Base-by-base conservation (phyloP, 2,797 vertebrate species). In the Alfaro cultratus region DNA sequence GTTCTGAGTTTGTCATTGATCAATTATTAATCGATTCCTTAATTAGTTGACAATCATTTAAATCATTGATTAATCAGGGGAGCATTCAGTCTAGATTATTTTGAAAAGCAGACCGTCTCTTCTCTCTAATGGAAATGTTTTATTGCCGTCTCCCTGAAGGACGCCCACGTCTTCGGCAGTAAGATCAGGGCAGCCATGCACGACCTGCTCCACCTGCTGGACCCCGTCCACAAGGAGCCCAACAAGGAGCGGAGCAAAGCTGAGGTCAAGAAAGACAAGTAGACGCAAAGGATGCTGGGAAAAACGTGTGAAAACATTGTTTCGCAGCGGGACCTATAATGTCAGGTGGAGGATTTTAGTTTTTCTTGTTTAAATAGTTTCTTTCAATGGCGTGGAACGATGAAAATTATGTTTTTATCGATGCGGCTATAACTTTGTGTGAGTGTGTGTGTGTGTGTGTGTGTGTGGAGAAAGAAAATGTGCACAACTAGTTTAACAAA, bases 151-250 rank as follows among this genome's bases (percentile, higher is more conserved):
- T 21, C 74, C 45, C 31, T 51, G 23, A 12, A 98, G 97, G 96
- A 96, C 43, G 93, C 97, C 49, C 96, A 94, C 67, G 94, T 92
- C 76, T 97, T 97, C 83, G 97, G 97, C 2, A 85, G 53, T 64
- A 92, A 95, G 90, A 96, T 98, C 73, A 91, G 89, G 74, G 93
- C 94, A 8, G 96, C 97, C 1, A 79, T 98, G 80, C 67, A 88
- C 5, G 97, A 97, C 9, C 89, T 98, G 62, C 83, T 97, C 16
- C 76, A 93, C 31, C 91, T 98, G 79, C 92, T 97, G 91, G 91
- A 90, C 67, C 91, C 84, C 60, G 90, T 84, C 81, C 93, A 88
- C 68, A 90, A 47, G 68, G 92, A 95, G 73, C 43, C 78, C 26
- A 86, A 13, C 47, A 93, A 79, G 80, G 78, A 31, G 0, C 92